Conservation (phyloP, 2,797 vertebrate genomes). For the Neomorphus geoffroyi region DNA sequence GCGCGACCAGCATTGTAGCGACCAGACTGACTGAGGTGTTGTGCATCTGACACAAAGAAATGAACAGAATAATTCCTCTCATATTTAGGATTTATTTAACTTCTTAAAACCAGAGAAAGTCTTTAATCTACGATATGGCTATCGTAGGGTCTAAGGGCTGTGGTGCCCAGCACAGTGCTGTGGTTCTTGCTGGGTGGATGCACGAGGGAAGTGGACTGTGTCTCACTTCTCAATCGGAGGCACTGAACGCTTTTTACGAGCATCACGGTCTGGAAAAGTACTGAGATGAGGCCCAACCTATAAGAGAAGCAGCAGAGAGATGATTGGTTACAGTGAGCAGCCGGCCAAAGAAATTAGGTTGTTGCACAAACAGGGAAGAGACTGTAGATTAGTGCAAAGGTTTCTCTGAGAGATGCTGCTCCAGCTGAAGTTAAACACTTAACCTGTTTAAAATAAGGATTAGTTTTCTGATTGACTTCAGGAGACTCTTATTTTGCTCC, state of each 20-base stretch:
- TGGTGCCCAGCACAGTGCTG: neutral
- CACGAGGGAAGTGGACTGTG: slow-evolving; percentile 66
- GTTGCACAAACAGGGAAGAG: neutral
- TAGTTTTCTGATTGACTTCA: neutral
- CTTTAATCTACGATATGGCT: fast-evolving
- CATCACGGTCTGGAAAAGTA: slow-evolving; percentile 79
- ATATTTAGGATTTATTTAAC: slow-evolving; percentile 14
- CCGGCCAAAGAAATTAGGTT: neutral
- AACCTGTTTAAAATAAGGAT: neutral
- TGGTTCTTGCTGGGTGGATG: slow-evolving; percentile 25
- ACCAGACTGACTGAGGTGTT: neutral
- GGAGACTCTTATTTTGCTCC: neutral
- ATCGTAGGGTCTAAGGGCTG: neutral
- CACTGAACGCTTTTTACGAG: slow-evolving; percentile 71
- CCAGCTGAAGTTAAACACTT: neutral
- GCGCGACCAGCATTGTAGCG: fast-evolving
- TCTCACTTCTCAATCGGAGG: slow-evolving; percentile 70
- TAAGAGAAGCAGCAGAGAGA: neutral
- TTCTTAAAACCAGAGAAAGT: neutral
- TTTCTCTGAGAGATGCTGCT: neutral
- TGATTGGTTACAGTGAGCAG: neutral
- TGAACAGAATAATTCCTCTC: neutral
- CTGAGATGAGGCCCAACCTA: slow-evolving; percentile 83
- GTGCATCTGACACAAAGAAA: neutral
- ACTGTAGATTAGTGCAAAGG: neutral